These are phyloP conservation scores for Anthoptus insignis DNA, from an alignment of 2,888 invertebrate species.

Conservation along the genomic window DNA sequence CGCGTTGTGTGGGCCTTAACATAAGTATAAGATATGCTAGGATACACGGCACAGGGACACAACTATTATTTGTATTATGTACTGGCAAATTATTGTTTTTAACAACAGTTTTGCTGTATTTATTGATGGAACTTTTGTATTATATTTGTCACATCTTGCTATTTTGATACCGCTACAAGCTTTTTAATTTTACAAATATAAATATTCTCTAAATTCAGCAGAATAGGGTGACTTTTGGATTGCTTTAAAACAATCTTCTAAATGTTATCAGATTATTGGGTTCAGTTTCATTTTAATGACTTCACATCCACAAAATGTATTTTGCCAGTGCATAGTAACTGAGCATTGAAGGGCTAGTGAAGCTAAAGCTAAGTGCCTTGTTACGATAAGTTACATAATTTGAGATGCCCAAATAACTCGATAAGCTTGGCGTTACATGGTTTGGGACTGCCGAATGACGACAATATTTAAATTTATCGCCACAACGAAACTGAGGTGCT, in stretches of 20 bases:
- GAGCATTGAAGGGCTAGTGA: background rate
- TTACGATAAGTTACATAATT: conserved; percentile 28
- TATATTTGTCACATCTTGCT: too few relatives aligned
- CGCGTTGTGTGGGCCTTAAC: conserved; percentile 28
- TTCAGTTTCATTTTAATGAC: conserved; percentile 11
- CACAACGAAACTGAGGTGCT: conserved; percentile 37
- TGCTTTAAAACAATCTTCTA: too few relatives aligned
- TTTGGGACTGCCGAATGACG: conserved; percentile 13
- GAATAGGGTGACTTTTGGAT: background rate
- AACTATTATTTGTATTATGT: conserved; percentile 7
- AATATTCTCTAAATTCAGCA: background rate
- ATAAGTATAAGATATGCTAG: conserved; percentile 5
- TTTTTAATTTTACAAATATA: too few relatives aligned
- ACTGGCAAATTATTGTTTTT: conserved; percentile 12
- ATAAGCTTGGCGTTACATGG: conserved; percentile 29
- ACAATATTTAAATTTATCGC: conserved; percentile 30
- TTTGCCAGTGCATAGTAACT: conserved; percentile 24
- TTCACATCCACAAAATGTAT: background rate
- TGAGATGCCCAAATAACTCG: conserved; percentile 7
- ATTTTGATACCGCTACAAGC: background rate
- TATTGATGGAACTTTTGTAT: too few relatives aligned
- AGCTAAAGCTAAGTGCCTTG: conserved; percentile 30
- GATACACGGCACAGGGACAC: background rate
- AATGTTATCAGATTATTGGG: too few relatives aligned
- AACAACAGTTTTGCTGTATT: too few relatives aligned